These are phyloP conservation scores for Drosophila subquinaria DNA, from an alignment of 2,888 invertebrate species.

Conservation along the genomic window DNA sequence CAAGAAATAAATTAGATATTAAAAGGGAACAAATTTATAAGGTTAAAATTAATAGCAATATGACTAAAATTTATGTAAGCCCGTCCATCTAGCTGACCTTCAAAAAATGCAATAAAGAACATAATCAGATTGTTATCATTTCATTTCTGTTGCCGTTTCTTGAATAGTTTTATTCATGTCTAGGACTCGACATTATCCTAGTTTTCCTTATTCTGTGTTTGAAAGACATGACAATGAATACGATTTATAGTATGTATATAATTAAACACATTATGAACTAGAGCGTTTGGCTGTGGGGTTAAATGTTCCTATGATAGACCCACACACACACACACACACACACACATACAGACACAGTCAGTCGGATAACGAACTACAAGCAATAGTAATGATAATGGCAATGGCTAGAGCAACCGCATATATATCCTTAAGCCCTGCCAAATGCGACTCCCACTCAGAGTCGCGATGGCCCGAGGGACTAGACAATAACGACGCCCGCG, in stretches of 20 bases:
- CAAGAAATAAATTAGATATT: too few species aligned
- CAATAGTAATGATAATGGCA: slow-evolving; percentile 45
- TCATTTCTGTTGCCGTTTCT: background rate
- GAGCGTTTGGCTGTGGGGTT: slow-evolving; percentile 22
- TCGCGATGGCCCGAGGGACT: slow-evolving; percentile 43
- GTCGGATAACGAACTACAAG: slow-evolving; percentile 48
- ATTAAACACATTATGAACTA: slow-evolving; percentile 63
- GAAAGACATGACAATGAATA: slow-evolving; percentile 8
- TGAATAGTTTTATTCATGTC: background rate
- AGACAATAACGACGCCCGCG: slow-evolving; percentile 53
- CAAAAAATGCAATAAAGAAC: background rate
- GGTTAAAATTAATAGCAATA: too few species aligned
- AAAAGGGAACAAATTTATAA: too few species aligned
- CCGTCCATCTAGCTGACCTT: background rate
- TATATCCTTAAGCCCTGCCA: slow-evolving; percentile 38
- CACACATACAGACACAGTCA: background rate
- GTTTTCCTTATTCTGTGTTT: background rate
- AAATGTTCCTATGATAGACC: slow-evolving; percentile 5
- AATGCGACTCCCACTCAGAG: slow-evolving; percentile 14
- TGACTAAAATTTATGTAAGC: background rate
- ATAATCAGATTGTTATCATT: slow-evolving; percentile 1
- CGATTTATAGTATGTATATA: slow-evolving; percentile 39
- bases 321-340: background rate
- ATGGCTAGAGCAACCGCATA: slow-evolving; percentile 55
- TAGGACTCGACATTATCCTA: background rate